These are phyloP conservation scores for Sarcophaga variegata DNA, from an alignment of 2,888 invertebrate genomes.

Conservation along the genomic window DNA sequence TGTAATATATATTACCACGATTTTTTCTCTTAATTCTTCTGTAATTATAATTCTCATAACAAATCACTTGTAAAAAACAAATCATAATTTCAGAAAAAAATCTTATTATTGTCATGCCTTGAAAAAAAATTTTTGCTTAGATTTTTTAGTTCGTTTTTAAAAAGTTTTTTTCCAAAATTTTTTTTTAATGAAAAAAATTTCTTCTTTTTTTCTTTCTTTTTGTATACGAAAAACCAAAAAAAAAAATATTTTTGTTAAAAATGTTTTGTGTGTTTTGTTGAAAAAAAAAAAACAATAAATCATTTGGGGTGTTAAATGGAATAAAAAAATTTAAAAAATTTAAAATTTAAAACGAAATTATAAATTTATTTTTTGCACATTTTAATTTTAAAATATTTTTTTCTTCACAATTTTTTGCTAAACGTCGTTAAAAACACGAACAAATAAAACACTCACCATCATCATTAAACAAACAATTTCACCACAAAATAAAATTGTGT, in stretches of 20 bases:
- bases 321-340: background rate
- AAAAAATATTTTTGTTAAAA: constrained; percentile 58
- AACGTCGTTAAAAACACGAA: constrained; percentile 59
- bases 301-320: background rate
- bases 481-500: constrained; percentile 54
- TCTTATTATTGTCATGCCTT: constrained; percentile 33
- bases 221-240: constrained; percentile 37
- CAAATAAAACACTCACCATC: constrained; percentile 66
- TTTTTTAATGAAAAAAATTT: constrained; percentile 57
- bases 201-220: constrained; percentile 54
- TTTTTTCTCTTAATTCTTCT: background rate
- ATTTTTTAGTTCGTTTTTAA: constrained; percentile 46
- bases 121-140: constrained; percentile 67
- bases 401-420: constrained; percentile 27
- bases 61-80: constrained; percentile 68
- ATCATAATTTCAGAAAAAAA: constrained; percentile 19
- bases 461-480: constrained; percentile 54
- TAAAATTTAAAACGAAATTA: constrained; percentile 37
- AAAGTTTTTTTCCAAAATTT: constrained; percentile 50
- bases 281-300: constrained; percentile 35
- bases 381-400: constrained; percentile 21
- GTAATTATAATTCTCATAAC: constrained; percentile 27
- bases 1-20: background rate
- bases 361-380: constrained; percentile 30
- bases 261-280: constrained; percentile 67